A percentile compares a stretch with the other conserved stretches of the same genome.
phyloP scores from a whole-genome alignment of 2,797 vertebrate species.

The Anguilla pacifica region DNA sequence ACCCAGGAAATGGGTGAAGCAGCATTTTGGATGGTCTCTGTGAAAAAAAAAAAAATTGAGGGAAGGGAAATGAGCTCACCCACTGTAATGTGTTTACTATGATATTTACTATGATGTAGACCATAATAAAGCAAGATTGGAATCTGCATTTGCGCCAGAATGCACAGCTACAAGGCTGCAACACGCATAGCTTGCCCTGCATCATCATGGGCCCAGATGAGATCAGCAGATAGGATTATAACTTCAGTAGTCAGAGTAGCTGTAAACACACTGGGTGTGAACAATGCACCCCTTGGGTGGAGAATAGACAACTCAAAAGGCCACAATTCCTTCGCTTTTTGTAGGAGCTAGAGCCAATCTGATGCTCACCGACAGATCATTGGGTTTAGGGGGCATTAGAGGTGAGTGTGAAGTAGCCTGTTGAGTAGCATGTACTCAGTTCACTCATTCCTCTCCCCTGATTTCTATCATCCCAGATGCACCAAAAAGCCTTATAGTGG shows the following conservation, averaged over 20 bases:
- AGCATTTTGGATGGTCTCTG: neutral
- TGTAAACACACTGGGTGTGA: constrained; percentile 42
- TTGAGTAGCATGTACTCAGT: constrained; percentile 50
- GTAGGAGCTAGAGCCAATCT: neutral
- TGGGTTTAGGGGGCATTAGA: constrained; percentile 35
- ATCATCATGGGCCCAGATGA: constrained; percentile 29
- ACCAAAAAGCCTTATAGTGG: constrained; percentile 33
- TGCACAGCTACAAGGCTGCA: neutral
- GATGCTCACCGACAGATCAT: constrained; percentile 28
- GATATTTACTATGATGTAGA: too few relatives aligned
- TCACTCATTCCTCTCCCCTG: constrained; percentile 56
- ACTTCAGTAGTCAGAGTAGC: constrained; percentile 46
- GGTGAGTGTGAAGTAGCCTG: constrained; percentile 46
- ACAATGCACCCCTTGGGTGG: neutral
- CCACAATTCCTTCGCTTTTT: neutral
- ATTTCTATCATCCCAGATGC: constrained; percentile 60
- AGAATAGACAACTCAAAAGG: neutral
- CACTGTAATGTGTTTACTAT: neutral
- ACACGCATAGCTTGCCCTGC: neutral
- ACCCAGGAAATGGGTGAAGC: constrained; percentile 11
- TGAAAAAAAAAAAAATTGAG: neutral
- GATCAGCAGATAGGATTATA: constrained; percentile 20
- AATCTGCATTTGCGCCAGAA: neutral
- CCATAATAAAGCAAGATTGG: too few relatives aligned
- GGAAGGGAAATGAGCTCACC: neutral